Conservation (phyloP, 2,888 invertebrate species). For the Abscondita cerata region DNA sequence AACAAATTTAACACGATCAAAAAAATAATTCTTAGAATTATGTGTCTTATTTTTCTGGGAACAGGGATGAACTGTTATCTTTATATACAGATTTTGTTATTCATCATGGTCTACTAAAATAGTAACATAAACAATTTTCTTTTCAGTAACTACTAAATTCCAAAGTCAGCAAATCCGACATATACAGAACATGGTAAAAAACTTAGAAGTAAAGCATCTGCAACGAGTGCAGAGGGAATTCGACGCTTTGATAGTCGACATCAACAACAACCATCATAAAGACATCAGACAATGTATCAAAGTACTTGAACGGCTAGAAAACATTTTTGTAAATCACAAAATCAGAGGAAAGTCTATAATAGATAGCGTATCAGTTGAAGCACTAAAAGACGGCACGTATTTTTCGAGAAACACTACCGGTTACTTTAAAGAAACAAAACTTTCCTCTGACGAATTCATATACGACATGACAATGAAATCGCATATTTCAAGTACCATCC, state of each 20-base stretch:
- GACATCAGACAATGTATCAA: slow-evolving; percentile 39
- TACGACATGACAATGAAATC: background rate
- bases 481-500: background rate
- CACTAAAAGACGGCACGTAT: background rate
- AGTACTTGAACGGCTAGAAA: slow-evolving; percentile 44
- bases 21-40: no score
- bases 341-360: slow-evolving; percentile 48
- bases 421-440: background rate
- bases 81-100: no score
- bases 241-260: slow-evolving; percentile 39
- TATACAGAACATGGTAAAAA: slow-evolving; percentile 27
- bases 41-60: no score
- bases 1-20: no score
- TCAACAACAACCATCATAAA: slow-evolving; percentile 40
- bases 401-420: no score
- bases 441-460: background rate
- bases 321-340: slow-evolving; percentile 46
- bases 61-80: no score
- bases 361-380: slow-evolving; percentile 13
- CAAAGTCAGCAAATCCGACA: background rate
- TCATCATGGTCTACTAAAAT: no score
- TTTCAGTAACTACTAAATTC: no score
- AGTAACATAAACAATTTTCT: no score
- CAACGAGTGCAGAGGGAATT: slow-evolving; percentile 41
- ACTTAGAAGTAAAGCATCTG: slow-evolving; percentile 36